These are phyloP conservation scores for Dorcus parallelipipedus DNA, from an alignment of 2,888 invertebrate genomes.

Conservation along the genomic window DNA sequence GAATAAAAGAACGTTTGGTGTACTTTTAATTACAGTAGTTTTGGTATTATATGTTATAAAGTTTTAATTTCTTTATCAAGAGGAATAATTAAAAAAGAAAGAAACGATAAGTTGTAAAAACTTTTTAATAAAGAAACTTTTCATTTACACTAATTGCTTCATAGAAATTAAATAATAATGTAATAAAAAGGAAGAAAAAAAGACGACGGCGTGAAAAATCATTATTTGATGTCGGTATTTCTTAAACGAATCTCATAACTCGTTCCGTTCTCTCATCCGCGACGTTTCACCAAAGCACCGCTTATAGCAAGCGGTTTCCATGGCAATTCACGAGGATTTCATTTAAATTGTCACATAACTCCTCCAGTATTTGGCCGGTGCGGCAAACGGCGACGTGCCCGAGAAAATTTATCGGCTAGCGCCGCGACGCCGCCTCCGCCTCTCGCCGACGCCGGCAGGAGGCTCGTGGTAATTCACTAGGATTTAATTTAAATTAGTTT, in stretches of 20 bases:
- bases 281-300: conserved; percentile 33
- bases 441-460: conserved; percentile 22
- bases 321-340: conserved; percentile 48
- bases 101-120: too few species aligned
- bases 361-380: conserved; percentile 21
- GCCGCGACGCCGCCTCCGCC: conserved; percentile 24
- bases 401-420: conserved; percentile 3
- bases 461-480: conserved; percentile 64
- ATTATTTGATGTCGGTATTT: conserved; percentile 19
- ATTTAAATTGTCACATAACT: conserved; percentile 46
- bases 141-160: too few species aligned
- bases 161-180: too few species aligned
- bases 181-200: too few species aligned
- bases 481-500: conserved; percentile 75
- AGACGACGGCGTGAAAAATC: conserved; percentile 13
- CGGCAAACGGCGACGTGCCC: conserved; percentile 31
- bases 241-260: conserved; percentile 26
- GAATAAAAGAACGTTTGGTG: too few species aligned
- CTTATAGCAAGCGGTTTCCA: conserved; percentile 45
- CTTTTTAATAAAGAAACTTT: too few species aligned
- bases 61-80: too few species aligned
- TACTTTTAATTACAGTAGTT: too few species aligned
- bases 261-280: conserved; percentile 20
- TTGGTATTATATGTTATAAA: too few species aligned
- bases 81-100: too few species aligned